Evolutionary conservation across 1,140 invertebrate genomes (phyloP).

Genomic region (Delia radicum): DNA sequence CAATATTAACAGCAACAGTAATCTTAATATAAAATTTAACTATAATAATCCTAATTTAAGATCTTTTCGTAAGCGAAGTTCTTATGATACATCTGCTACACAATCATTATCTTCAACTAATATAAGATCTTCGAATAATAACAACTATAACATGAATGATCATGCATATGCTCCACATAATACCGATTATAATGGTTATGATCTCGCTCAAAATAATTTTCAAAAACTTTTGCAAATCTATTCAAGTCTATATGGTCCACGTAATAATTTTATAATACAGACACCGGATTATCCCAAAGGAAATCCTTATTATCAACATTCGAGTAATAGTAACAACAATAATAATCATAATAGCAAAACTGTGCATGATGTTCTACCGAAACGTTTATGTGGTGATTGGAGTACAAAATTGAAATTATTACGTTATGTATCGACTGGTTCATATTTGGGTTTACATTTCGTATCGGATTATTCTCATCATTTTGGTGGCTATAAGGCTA

Average conservation of each 20-base stretch:
- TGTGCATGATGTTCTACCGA: slow-evolving; percentile 35
- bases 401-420: slow-evolving; percentile 70
- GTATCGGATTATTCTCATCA: slow-evolving; percentile 71
- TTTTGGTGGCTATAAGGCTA: slow-evolving; percentile 69
- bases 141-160: background rate
- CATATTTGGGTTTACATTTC: slow-evolving; percentile 64
- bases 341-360: slow-evolving; percentile 16
- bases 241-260: slow-evolving; percentile 32
- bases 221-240: slow-evolving; percentile 33
- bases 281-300: slow-evolving; percentile 47
- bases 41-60: slow-evolving; percentile 4
- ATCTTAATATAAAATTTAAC: slow-evolving; percentile 16
- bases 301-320: slow-evolving; percentile 27
- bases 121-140: slow-evolving; percentile 2
- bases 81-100: slow-evolving; percentile 17
- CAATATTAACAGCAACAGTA: slow-evolving; percentile 26
- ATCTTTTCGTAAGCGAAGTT: slow-evolving; percentile 32
- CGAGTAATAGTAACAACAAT: background rate
- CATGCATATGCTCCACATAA: slow-evolving; percentile 7
- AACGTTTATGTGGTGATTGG: slow-evolving; percentile 72
- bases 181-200: slow-evolving; percentile 28
- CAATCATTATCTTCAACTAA: background rate
- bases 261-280: slow-evolving; percentile 48
- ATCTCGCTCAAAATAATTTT: slow-evolving; percentile 33
- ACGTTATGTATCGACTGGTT: slow-evolving; percentile 61